Evolutionary conservation across 2,888 invertebrate species (phyloP).

Genomic region (Tenthredo mesomela): DNA sequence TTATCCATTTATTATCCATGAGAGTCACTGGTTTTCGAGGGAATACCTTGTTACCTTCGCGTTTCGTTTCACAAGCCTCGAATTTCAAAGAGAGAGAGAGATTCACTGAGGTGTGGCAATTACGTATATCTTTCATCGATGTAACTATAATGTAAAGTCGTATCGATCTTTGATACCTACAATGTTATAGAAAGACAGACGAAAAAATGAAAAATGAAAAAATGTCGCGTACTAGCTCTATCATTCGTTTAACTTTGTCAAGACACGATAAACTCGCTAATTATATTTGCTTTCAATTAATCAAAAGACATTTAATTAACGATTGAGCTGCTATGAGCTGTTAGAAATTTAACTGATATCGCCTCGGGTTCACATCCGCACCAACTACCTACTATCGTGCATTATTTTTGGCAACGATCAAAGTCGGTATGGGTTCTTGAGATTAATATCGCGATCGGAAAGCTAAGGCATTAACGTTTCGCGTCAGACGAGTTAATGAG

Average conservation of each 20-base stretch:
- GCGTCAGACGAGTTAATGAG: slow-evolving; percentile 61
- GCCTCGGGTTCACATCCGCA: not conserved
- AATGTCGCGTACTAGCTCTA: not conserved
- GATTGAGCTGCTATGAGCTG: not conserved
- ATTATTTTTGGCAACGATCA: slow-evolving; percentile 19
- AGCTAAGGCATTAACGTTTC: slow-evolving; percentile 41
- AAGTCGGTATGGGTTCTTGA: slow-evolving; percentile 1
- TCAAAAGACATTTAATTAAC: not conserved
- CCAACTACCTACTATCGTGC: not conserved
- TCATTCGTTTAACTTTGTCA: not conserved
- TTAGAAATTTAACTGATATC: not conserved
- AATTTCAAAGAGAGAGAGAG: not conserved
- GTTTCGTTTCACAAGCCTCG: slow-evolving; percentile 22
- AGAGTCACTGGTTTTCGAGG: slow-evolving; percentile 32
- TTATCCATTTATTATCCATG: not conserved
- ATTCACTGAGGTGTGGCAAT: slow-evolving; percentile 39
- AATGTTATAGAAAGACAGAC: not conserved
- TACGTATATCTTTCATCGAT: not conserved
- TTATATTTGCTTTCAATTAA: not conserved
- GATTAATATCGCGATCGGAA: slow-evolving; percentile 40
- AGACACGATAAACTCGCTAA: not conserved
- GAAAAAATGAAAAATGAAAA: not conserved
- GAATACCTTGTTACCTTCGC: slow-evolving; percentile 23
- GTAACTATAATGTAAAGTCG: no score
- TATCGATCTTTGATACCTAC: not conserved